phyloP scores from a whole-genome alignment of 2,797 vertebrate genomes.

The Staurois parvus region DNA sequence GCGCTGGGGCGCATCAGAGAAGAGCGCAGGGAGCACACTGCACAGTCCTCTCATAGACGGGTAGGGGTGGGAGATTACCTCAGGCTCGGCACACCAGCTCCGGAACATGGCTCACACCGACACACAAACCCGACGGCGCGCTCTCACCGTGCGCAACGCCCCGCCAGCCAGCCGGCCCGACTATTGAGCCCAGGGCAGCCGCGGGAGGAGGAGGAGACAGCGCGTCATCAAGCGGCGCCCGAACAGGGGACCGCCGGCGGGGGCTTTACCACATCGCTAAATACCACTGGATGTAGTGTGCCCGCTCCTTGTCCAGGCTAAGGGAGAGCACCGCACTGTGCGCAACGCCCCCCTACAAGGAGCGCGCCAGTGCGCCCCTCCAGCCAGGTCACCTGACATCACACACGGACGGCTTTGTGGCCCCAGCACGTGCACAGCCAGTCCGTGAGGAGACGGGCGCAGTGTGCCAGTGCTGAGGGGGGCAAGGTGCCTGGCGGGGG shows the following conservation, averaged over 20 bases:
- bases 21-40: not conserved
- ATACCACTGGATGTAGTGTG: not conserved
- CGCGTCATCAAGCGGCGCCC: slow-evolving; percentile 59
- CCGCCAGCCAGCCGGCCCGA: slow-evolving; percentile 63
- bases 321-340: not conserved
- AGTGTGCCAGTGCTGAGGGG: too few species aligned
- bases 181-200: slow-evolving; percentile 54
- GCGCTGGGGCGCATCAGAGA: slow-evolving; percentile 44
- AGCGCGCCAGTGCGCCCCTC: not conserved
- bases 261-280: not conserved
- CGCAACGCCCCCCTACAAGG: not conserved
- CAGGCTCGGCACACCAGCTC: slow-evolving; percentile 23
- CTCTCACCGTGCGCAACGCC: slow-evolving; percentile 61
- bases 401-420: too few species aligned
- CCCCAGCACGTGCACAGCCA: not conserved
- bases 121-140: slow-evolving; percentile 59
- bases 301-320: not conserved
- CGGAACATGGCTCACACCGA: slow-evolving; percentile 40
- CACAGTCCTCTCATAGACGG: not conserved
- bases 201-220: slow-evolving; percentile 53
- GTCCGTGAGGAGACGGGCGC: too few species aligned
- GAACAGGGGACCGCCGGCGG: slow-evolving; percentile 28
- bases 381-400: not conserved
- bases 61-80: slow-evolving; percentile 20
- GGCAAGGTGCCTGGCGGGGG: too few species aligned